Evolutionary conservation across 2,888 invertebrate species (phyloP), one percentile per base, ranked within the genome.

Genomic region (Stramonita haemastoma): DNA sequence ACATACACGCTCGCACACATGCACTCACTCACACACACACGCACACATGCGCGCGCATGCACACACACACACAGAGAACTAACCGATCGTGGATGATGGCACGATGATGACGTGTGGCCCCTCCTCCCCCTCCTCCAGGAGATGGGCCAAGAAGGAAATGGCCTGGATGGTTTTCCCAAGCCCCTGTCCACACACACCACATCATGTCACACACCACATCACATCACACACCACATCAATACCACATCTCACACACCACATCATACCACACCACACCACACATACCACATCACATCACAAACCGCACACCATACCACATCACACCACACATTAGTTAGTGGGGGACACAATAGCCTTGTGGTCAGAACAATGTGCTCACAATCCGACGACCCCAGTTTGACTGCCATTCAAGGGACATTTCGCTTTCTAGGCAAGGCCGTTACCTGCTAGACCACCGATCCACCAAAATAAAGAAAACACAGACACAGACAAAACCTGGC

Each of bases 51-150:
- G 32, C 79, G 32, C 19, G 34, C 34, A 79, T 34, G 34, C 79
- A 79, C 34, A 79, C 34, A 79, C 6, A 79, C 34, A 34, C 34
- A 79, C 73, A 73, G 29, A 73, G 90, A 92, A 93, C 93, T 96
- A 96, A 98, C 98, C 98, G 94, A 99, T 97, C 0, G 99, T 99
- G 13, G 99, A 99, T 66, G 99, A 98, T 0, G 99, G 99, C n/a
- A 99, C 99, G 6, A 99, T 98, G 92, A 99, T 97, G 89, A 99
- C 96, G 96, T 99, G 99, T 0, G 98, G 98, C 22, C 97, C 98
- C 2, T 92, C 92, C 79, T 96, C 97, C 0, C 97, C 97, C 0
- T 97, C 97, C 95, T 99, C 98, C 96, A 98, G 98, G 29, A 99
- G 96, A 95, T 99, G 98, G n/a, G 96, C 95, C 57, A 96, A 91